These are phyloP conservation scores for Babyrousa celebensis DNA, from an alignment of 2,797 vertebrate species.

Conservation along the genomic window DNA sequence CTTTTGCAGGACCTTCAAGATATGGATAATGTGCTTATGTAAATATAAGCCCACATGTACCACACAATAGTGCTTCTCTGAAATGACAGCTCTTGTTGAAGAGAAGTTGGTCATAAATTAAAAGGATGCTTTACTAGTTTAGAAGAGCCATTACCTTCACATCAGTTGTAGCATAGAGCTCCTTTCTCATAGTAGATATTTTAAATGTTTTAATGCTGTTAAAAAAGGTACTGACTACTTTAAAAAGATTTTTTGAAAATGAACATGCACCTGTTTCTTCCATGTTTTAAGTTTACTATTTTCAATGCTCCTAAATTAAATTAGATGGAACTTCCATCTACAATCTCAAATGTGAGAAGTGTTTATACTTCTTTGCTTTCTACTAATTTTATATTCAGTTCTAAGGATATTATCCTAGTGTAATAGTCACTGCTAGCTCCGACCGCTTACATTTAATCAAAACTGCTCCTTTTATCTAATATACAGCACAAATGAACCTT, in stretches of 20 bases:
- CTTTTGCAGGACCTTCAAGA: background rate
- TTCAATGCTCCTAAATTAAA: slow-evolving; percentile 58
- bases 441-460: slow-evolving; percentile 41
- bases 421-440: background rate
- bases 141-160: background rate
- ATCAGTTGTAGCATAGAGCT: background rate
- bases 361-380: background rate
- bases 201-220: background rate
- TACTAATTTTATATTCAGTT: slow-evolving; percentile 21
- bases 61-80: slow-evolving; percentile 10
- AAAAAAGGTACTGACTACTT: background rate
- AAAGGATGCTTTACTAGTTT: slow-evolving; percentile 27
- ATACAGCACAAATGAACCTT: too few species aligned
- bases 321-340: background rate
- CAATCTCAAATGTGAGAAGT: background rate
- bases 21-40: background rate
- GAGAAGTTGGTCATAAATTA: slow-evolving; percentile 38
- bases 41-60: background rate
- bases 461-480: background rate
- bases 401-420: background rate
- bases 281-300: background rate
- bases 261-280: background rate
- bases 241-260: slow-evolving; percentile 14
- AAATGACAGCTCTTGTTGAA: slow-evolving; percentile 57
- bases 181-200: background rate